Conservation (phyloP, 2,888 invertebrate genomes). For the Homarus gammarus region DNA sequence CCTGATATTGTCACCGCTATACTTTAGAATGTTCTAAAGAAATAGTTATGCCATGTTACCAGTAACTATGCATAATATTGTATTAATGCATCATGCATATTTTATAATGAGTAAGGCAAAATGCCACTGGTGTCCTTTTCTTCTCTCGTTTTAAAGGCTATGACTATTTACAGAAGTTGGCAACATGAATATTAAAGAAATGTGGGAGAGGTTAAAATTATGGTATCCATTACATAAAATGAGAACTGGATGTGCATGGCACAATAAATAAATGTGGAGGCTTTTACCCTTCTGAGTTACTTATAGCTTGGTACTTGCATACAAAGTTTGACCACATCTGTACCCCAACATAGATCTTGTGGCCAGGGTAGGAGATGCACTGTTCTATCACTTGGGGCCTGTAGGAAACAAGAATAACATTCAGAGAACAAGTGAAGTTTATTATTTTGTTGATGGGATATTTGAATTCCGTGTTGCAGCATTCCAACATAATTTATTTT, state of each 20-base stretch:
- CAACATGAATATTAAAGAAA: neutral
- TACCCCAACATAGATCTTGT: slow-evolving; percentile 68
- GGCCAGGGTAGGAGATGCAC: slow-evolving; percentile 68
- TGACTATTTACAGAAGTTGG: neutral
- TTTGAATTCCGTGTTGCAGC: no score
- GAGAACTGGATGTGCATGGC: neutral
- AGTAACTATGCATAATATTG: neutral
- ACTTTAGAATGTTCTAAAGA: neutral
- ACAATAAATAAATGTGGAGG: no score
- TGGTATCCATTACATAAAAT: neutral
- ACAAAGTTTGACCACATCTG: slow-evolving; percentile 75
- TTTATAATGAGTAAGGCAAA: neutral
- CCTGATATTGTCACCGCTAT: neutral
- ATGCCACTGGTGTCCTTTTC: no score
- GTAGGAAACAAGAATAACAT: slow-evolving; percentile 7
- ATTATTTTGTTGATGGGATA: neutral
- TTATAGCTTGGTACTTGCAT: slow-evolving; percentile 62
- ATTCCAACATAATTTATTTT: no score
- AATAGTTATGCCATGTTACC: neutral
- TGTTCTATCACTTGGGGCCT: slow-evolving; percentile 72
- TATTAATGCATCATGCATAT: neutral
- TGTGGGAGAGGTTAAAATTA: neutral
- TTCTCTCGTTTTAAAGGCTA: no score
- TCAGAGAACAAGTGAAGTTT: neutral
- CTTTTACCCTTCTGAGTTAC: slow-evolving; percentile 66